phyloP scores from a whole-genome alignment of 2,797 vertebrate genomes.

The Chanos chanos region DNA sequence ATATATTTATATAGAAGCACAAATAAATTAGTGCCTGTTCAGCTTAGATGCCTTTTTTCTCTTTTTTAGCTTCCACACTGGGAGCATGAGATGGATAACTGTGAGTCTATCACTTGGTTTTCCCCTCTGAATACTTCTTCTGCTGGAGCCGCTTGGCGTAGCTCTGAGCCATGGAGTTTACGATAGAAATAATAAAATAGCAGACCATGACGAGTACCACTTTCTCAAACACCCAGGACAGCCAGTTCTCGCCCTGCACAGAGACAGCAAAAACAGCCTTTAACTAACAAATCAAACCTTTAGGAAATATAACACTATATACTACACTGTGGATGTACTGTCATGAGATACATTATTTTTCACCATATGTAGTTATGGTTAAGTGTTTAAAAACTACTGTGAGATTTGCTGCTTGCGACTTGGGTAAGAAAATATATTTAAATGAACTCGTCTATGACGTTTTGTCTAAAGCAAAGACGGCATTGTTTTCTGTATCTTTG shows the following conservation, averaged over 20 bases:
- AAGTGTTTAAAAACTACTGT: too few species aligned
- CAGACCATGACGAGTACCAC: slow-evolving; percentile 96
- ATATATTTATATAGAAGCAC: slow-evolving; percentile 37
- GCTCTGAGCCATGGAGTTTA: slow-evolving; percentile 99
- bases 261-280: slow-evolving; percentile 3
- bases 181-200: slow-evolving; percentile 96
- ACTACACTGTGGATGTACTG: too few species aligned
- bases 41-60: slow-evolving; percentile 29
- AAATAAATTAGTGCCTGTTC: slow-evolving; percentile 34
- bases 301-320: too few species aligned
- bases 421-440: too few species aligned
- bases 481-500: too few species aligned
- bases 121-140: slow-evolving; percentile 87
- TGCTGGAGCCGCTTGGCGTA: slow-evolving; percentile 93
- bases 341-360: too few species aligned
- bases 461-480: too few species aligned
- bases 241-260: slow-evolving; percentile 92
- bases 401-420: too few species aligned
- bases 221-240: slow-evolving; percentile 98
- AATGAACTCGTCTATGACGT: too few species aligned
- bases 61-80: slow-evolving; percentile 22
- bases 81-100: slow-evolving; percentile 35
- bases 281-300: background rate
- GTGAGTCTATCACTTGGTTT: slow-evolving; percentile 85
- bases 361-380: too few species aligned